These are phyloP conservation scores for Automeris io DNA, from an alignment of 2,888 invertebrate genomes.

Conservation along the genomic window DNA sequence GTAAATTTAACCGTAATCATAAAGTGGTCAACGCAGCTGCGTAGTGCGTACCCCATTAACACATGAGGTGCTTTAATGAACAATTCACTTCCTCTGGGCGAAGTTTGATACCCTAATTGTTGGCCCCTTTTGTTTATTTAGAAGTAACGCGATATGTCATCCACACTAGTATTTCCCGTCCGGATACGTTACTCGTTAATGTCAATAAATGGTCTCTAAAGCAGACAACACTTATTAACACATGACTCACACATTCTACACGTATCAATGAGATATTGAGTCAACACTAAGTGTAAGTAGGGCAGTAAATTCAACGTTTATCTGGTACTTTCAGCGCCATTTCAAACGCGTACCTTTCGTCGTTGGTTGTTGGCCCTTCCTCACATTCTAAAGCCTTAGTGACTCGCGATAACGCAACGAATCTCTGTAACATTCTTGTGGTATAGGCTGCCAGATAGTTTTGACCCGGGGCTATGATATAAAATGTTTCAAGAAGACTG, in stretches of 20 bases:
- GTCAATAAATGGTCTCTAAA: slow-evolving; percentile 69
- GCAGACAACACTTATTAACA: slow-evolving; percentile 50
- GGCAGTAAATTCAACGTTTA: no score
- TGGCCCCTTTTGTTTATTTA: slow-evolving; percentile 63
- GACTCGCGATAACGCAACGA: no score
- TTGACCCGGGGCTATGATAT: no score
- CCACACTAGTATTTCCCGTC: slow-evolving; percentile 40
- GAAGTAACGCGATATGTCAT: slow-evolving; percentile 65
- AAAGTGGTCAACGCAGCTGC: slow-evolving; percentile 17
- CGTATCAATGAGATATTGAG: slow-evolving; percentile 18
- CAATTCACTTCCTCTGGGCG: slow-evolving; percentile 41
- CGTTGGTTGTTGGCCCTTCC: no score
- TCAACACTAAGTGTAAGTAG: slow-evolving; percentile 10
- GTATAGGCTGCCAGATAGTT: no score
- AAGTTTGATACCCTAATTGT: slow-evolving; percentile 56
- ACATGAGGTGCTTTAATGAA: slow-evolving; percentile 29
- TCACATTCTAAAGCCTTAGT: no score
- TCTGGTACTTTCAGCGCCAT: no score
- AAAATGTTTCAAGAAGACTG: no score
- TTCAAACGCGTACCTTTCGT: no score
- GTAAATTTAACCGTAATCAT: slow-evolving; percentile 9
- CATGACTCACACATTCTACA: slow-evolving; percentile 44
- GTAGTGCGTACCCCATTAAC: slow-evolving; percentile 7
- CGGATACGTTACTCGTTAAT: slow-evolving; percentile 68
- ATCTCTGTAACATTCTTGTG: no score